A percentile compares a stretch with the other conserved stretches of the same genome.
Evolutionary conservation across 2,888 invertebrate genomes (phyloP).

Genomic region (Pammene fasciana): DNA sequence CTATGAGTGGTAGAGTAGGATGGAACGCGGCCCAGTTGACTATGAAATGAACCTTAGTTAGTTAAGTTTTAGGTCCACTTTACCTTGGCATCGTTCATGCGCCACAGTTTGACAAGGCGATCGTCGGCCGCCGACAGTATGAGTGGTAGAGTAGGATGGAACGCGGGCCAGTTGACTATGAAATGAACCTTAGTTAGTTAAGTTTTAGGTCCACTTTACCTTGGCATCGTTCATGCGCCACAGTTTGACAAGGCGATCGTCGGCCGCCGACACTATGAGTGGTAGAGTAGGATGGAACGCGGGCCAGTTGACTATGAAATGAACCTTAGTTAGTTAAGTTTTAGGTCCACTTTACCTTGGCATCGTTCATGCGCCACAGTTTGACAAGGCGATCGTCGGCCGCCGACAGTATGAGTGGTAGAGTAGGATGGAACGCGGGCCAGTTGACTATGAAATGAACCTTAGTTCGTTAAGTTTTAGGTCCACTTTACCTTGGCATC

Average conservation of each 20-base stretch:
- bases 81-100: constrained; percentile 98
- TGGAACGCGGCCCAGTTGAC: too few species aligned
- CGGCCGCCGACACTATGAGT: constrained; percentile 99
- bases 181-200: not conserved
- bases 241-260: constrained; percentile 97
- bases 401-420: constrained; percentile 97
- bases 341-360: constrained; percentile 82
- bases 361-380: constrained; percentile 99
- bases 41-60: not conserved
- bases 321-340: not conserved
- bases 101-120: constrained; percentile 98
- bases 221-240: constrained; percentile 99
- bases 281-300: too few species aligned
- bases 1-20: too few species aligned
- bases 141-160: too few species aligned
- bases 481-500: constrained; percentile 88
- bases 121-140: constrained; percentile 99
- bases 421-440: constrained; percentile 97
- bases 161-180: constrained; percentile 68
- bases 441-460: constrained; percentile 85
- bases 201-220: constrained; percentile 59
- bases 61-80: not conserved
- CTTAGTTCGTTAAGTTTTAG: not conserved
- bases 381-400: constrained; percentile 99
- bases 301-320: constrained; percentile 75